Evolutionary conservation across 1,140 invertebrate species (phyloP), one percentile per base, ranked within the genome.

Genomic region (Arctopsyche grandis): DNA sequence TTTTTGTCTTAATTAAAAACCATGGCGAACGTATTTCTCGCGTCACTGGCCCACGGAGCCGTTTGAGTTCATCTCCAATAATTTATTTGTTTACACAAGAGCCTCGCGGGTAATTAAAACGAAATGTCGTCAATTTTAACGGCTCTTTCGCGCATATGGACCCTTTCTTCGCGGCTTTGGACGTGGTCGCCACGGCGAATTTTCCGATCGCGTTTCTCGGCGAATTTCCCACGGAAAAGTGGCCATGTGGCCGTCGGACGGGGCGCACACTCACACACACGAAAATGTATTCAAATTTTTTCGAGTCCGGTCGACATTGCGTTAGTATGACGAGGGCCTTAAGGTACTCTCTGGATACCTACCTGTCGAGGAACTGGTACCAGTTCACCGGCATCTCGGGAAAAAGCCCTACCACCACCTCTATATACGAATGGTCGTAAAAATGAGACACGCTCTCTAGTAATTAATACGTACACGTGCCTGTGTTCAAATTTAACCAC

Each of bases 201-300:
- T 21, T 70, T 26, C 14, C 63, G 3, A 7, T 38, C 29, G 29
- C 29, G 29, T 38, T 7, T 1, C 29, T 38, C 3, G 29, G 21
- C 60, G 12, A 52, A 5, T 12, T 52, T 52, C 48, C 10, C 4
- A 12, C 48, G 48, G 63, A 66, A 66, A 38, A 38, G 29, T 7
- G 3, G 21, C 60, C 10, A 52, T 52, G 48, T 52, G 10, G 12
- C 10, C 48, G 16, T 16, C 12, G 63, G 26, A 26, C 29, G 29
- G 29, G 29, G 29, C 29, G n/a, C n/a, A n/a, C 29, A 38, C 29
- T 38, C 1, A 76, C 74, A 76, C 76, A 77, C 73, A 75, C 46
- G 78, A 80, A 82, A 82, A 82, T 78, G 80, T 79, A 82, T 82
- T 82, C 75, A 82, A 79, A 82, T 82, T 82, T 81, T 81, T 79